Evolutionary conservation across 2,797 vertebrate species (phyloP).

Genomic region (Rhinogobio ventralis): DNA sequence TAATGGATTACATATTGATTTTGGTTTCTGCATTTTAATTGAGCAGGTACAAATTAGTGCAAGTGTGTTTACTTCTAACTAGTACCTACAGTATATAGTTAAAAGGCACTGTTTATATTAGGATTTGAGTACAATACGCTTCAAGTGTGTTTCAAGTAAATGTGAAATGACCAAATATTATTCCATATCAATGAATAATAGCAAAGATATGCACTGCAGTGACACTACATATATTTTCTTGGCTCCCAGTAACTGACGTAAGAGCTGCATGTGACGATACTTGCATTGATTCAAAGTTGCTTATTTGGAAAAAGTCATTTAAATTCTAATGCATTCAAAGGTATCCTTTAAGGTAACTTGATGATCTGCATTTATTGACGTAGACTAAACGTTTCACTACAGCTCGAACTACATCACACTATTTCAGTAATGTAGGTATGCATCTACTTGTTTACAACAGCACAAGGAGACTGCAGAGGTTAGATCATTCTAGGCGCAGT

Average conservation of each 20-base stretch:
- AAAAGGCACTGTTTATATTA: not conserved
- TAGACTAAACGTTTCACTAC: not conserved
- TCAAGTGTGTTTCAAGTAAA: not conserved
- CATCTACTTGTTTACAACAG: conserved; percentile 33
- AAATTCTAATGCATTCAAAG: not conserved
- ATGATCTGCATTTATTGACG: conserved; percentile 3
- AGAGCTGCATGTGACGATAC: not conserved
- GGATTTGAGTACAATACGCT: not conserved
- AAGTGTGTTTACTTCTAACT: not conserved
- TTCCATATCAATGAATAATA: not conserved
- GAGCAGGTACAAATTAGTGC: not conserved
- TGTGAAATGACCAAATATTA: not conserved
- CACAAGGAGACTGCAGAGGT: not conserved
- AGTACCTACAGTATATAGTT: not conserved
- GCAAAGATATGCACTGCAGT: not conserved
- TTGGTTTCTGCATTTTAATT: not conserved
- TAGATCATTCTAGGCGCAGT: not conserved
- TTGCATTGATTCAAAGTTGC: not conserved
- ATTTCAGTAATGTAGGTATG: conserved; percentile 30
- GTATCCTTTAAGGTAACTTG: not conserved
- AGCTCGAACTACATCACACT: conserved; percentile 29
- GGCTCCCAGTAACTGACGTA: no score
- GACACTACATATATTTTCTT: not conserved
- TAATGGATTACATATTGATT: not conserved
- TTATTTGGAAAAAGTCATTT: not conserved